phyloP scores from a whole-genome alignment of 2,888 invertebrate species.

The Conchocele bisecta region DNA sequence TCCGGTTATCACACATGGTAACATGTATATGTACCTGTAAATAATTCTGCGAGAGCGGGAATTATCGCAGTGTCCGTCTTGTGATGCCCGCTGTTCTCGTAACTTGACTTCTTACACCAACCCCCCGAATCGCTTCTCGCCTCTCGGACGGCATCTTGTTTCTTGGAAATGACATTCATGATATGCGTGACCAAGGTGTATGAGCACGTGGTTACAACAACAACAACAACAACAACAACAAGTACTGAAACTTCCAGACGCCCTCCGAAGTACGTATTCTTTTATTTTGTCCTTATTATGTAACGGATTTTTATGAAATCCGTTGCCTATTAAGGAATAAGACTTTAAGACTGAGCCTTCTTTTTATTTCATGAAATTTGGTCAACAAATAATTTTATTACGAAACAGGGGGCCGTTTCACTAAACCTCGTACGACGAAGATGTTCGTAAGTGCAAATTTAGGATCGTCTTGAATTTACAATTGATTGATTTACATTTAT shows the following conservation, averaged over 20 bases:
- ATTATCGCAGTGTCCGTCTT: conserved; percentile 41
- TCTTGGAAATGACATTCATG: background rate
- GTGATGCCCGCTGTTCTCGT: conserved; percentile 33
- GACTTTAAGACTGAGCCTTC: too few species aligned
- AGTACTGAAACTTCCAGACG: background rate
- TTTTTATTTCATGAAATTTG: too few species aligned
- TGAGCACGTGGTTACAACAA: background rate
- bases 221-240: background rate
- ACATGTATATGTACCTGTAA: conserved; percentile 33
- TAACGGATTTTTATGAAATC: too few species aligned
- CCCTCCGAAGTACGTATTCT: too few species aligned
- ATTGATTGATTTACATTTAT: too few species aligned
- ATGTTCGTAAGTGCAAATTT: too few species aligned
- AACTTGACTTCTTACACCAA: conserved; percentile 49
- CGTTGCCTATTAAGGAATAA: too few species aligned
- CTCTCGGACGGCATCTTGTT: background rate
- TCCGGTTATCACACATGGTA: background rate
- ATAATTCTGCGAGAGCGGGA: conserved; percentile 42
- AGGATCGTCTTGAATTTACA: too few species aligned
- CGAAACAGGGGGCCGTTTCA: too few species aligned
- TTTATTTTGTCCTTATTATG: too few species aligned
- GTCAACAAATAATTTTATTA: too few species aligned
- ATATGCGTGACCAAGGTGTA: background rate
- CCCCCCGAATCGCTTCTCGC: conserved; percentile 44
- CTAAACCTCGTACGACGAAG: too few species aligned